A percentile compares a stretch with the other conserved stretches of the same genome.
Conservation (phyloP, 2,797 vertebrate genomes). For the Thunnus albacares region DNA sequence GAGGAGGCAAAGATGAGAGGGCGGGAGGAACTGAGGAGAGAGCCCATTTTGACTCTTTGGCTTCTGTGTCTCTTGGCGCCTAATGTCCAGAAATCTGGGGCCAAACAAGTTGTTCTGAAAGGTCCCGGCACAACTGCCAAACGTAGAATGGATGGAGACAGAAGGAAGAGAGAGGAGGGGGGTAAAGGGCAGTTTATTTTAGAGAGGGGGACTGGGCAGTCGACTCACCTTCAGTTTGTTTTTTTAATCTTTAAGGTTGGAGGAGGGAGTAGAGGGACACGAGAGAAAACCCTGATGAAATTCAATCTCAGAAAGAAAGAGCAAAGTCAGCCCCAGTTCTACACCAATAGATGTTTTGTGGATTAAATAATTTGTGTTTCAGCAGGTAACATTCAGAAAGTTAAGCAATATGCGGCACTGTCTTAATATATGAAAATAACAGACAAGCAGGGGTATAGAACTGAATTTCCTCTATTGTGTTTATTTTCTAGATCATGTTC, state of each 20-base stretch:
- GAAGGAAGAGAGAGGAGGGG: conserved; percentile 40
- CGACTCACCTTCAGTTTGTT: conserved; percentile 64
- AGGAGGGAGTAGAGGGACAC: background rate
- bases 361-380: background rate
- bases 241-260: conserved; percentile 26
- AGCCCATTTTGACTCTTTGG: conserved; percentile 67
- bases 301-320: background rate
- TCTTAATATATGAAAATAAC: background rate
- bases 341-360: background rate
- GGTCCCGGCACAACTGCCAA: conserved; percentile 66
- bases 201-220: conserved; percentile 7
- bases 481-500: background rate
- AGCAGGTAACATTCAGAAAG: background rate
- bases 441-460: background rate
- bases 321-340: background rate
- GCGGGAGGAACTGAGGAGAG: conserved; percentile 51
- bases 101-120: conserved; percentile 70
- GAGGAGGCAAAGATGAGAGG: conserved; percentile 69
- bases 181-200: conserved; percentile 45
- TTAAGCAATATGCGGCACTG: background rate
- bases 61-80: conserved; percentile 67
- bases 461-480: background rate
- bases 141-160: conserved; percentile 49
- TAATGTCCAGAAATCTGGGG: conserved; percentile 67
- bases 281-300: conserved; percentile 4